Evolutionary conservation across 2,797 vertebrate genomes (phyloP).

Genomic region (Tachyglossus aculeatus): DNA sequence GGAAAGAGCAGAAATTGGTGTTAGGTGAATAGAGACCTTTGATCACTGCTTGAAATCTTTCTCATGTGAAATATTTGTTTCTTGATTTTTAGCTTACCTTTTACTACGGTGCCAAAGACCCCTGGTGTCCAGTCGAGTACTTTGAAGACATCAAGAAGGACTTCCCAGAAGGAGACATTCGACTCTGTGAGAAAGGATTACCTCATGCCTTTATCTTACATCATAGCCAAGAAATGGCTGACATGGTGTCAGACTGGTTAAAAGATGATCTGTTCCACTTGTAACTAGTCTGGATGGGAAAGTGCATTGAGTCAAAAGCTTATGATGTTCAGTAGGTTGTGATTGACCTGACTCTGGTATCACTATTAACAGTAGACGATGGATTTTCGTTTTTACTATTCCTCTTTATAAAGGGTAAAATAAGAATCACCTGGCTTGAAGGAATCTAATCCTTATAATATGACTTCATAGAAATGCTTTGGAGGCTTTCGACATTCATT

Average conservation of each 20-base stretch:
- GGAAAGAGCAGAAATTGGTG: no score
- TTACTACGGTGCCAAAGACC: slow-evolving; percentile 88
- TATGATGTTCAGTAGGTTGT: background rate
- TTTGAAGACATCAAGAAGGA: slow-evolving; percentile 89
- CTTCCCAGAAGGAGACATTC: slow-evolving; percentile 88
- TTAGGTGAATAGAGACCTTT: no score
- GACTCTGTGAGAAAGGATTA: slow-evolving; percentile 85
- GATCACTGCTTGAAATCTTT: no score
- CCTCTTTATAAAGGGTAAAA: background rate
- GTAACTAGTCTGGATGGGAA: slow-evolving; percentile 33
- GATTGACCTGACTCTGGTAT: background rate
- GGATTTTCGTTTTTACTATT: background rate
- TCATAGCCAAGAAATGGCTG: slow-evolving; percentile 81
- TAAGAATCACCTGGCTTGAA: no score
- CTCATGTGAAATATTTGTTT: slow-evolving; percentile 9
- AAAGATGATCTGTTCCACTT: slow-evolving; percentile 69
- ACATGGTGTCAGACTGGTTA: slow-evolving; percentile 85
- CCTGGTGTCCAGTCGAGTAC: slow-evolving; percentile 89
- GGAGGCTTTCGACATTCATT: no score
- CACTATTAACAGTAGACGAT: background rate
- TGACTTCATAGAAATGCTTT: no score
- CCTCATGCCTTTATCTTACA: slow-evolving; percentile 87
- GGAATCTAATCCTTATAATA: no score
- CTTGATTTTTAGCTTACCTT: slow-evolving; percentile 85
- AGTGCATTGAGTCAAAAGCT: background rate